Conservation (phyloP, 2,797 vertebrate species). For the Hippopotamyrus pictus region DNA sequence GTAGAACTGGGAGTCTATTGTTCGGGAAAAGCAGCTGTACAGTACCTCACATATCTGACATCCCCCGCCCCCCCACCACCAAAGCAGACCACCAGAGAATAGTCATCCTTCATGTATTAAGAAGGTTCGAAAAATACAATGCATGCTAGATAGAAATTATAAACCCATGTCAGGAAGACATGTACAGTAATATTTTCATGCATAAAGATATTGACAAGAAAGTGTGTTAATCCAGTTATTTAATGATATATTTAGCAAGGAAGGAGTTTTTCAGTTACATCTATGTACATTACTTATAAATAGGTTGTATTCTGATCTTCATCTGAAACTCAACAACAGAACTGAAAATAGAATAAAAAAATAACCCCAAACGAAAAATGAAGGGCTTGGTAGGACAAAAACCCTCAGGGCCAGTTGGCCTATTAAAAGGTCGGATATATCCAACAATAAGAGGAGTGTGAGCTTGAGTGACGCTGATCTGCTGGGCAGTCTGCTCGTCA, state of each 20-base stretch:
- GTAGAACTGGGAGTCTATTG: conserved; percentile 27
- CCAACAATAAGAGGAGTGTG: not conserved
- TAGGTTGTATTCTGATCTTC: not conserved
- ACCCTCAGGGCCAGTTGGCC: not conserved
- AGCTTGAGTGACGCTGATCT: not conserved
- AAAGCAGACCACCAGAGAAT: not conserved
- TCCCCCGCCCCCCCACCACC: not conserved
- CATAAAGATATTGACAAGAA: not conserved
- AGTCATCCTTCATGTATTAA: not conserved
- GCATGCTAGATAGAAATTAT: not conserved
- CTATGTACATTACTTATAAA: not conserved
- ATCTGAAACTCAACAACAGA: not conserved
- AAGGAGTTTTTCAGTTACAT: not conserved
- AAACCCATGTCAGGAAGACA: not conserved
- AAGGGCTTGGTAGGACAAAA: not conserved
- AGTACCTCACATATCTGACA: conserved; percentile 22
- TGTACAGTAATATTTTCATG: not conserved
- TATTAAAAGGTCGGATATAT: not conserved
- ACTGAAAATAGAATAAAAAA: not conserved
- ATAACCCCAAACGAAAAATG: not conserved
- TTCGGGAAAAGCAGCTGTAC: conserved; percentile 15
- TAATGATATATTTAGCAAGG: not conserved
- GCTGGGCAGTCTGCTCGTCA: not conserved
- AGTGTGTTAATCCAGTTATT: not conserved
- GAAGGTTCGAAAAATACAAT: not conserved